Base-by-base conservation (phyloP, 2,797 vertebrate species). In the Parauchenoglanis punctatus region DNA sequence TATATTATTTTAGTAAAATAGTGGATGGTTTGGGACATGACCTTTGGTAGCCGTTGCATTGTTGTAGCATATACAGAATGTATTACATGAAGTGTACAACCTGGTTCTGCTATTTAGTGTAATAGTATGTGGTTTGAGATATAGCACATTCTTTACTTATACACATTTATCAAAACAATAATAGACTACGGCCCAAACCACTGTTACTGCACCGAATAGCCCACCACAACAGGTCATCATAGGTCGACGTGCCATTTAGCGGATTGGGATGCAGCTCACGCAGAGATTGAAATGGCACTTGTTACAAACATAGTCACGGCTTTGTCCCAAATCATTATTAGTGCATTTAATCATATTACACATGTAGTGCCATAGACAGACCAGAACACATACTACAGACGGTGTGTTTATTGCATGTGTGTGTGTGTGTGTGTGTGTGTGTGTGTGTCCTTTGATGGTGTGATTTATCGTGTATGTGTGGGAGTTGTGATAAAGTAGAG, bases 401-500 rank as follows among this genome's bases (percentile, higher is more conserved):
- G 3, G 35, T 46, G 35, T 58, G 54, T 40, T 31, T 56, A 52
- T 78, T 35, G 76, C 58, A 17, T 20, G 15, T 35, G 54, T 59
- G 54, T 58, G 35, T 61, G 28, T 78, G 49, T 78, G 76, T 78
- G 7, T 80, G 56, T 49, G 46, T 49, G 46, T 49, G 49, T 49
- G 49, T 56, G 76, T 80, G 75, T 86, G 28, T 54, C 15, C 46
- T 78, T 15, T 78, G 75, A 85, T 67, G 46, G 12, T n/a, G 40
- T 81, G 65, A 81, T 78, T 59, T 46, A 23, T n/a, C 0, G 7
- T 20, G 25, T 49, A 46, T 17, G 58, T 81, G 77, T 81, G 58
- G 15, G 59, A 28, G 65, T 82, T 82, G 80, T 65, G 80, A 82
- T 82, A 65, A 65, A 82, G 59, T 46, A 3, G 40, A 58, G 35